These are phyloP conservation scores for Cylas formicarius DNA, from an alignment of 1,140 invertebrate genomes.

Conservation along the genomic window DNA sequence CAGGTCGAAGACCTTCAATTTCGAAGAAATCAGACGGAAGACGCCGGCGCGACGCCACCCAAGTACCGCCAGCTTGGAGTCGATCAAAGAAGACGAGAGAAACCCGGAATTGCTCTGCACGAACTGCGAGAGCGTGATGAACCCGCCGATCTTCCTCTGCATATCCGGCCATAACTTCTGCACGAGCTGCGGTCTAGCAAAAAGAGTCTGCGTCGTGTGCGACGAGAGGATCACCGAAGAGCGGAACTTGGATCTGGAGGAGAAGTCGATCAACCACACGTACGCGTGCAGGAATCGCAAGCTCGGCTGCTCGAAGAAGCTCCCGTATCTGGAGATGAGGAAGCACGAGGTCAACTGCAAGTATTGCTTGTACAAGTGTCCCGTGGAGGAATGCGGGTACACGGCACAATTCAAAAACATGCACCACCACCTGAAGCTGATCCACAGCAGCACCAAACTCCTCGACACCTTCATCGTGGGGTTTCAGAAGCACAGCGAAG, in stretches of 20 bases:
- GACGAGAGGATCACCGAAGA: conserved; percentile 23
- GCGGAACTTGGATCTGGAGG: conserved; percentile 30
- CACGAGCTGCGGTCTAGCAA: conserved; percentile 17
- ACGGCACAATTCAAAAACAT: conserved; percentile 25
- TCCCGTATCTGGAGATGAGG: conserved; percentile 25
- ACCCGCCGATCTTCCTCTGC: conserved; percentile 33
- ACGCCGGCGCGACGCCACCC: conserved; percentile 5
- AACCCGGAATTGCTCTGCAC: conserved; percentile 25
- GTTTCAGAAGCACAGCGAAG: conserved; percentile 28
- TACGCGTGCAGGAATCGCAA: conserved; percentile 28
- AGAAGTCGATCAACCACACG: conserved; percentile 20
- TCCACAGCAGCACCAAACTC: conserved; percentile 31
- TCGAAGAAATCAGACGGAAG: conserved; percentile 14
- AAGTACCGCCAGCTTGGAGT: conserved; percentile 17
- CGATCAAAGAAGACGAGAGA: conserved; percentile 17
- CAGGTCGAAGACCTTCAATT: conserved; percentile 19
- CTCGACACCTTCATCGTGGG: conserved; percentile 20
- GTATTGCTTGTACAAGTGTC: conserved; percentile 31
- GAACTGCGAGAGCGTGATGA: conserved; percentile 25
- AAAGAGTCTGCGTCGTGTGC: conserved; percentile 24
- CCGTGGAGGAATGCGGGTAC: conserved; percentile 22
- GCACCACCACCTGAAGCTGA: conserved; percentile 26
- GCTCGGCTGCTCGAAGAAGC: conserved; percentile 27
- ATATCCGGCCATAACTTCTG: conserved; percentile 29
- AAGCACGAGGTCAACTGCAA: conserved; percentile 32